Evolutionary conservation across 2,888 invertebrate genomes (phyloP).

Genomic region (Cremastobaeus sp.): DNA sequence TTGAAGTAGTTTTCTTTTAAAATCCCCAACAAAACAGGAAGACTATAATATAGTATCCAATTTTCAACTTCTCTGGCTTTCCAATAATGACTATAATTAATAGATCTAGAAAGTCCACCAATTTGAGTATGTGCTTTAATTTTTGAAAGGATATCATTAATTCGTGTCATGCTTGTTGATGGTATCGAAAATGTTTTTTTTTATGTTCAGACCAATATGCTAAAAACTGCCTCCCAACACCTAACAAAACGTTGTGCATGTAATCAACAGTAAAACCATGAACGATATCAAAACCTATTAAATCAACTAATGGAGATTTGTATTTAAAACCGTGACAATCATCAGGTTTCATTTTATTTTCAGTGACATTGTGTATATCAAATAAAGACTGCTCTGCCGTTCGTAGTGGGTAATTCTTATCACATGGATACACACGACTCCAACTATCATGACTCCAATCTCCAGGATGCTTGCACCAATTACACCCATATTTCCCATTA

Average conservation of each 20-base stretch:
- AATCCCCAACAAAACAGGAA: neutral
- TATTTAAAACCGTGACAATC: conserved; percentile 13
- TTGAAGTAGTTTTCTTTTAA: conserved; percentile 1
- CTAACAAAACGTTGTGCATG: conserved; percentile 8
- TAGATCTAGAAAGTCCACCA: conserved; percentile 11
- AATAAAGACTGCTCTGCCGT: too few relatives aligned
- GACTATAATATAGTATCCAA: conserved; percentile 15
- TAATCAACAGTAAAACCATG: conserved; percentile 33
- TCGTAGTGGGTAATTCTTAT: too few relatives aligned
- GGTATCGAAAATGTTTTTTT: too few relatives aligned
- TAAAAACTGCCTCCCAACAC: conserved; percentile 7
- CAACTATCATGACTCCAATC: neutral
- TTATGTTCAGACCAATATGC: conserved; percentile 2
- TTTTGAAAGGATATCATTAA: neutral
- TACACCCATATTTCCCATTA: conserved; percentile 55
- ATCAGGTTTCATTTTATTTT: too few relatives aligned
- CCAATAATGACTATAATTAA: conserved; percentile 11
- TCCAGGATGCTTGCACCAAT: conserved; percentile 52
- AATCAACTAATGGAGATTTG: conserved; percentile 15
- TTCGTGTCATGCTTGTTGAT: neutral
- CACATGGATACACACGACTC: conserved; percentile 11
- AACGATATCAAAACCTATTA: conserved; percentile 52
- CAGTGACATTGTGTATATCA: too few relatives aligned
- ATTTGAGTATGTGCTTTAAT: conserved; percentile 11
- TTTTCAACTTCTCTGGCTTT: conserved; percentile 22